A percentile compares a stretch with the other conserved stretches of the same genome.
Conservation (phyloP, 2,888 invertebrate genomes). For the Eubasilissa splendida region DNA sequence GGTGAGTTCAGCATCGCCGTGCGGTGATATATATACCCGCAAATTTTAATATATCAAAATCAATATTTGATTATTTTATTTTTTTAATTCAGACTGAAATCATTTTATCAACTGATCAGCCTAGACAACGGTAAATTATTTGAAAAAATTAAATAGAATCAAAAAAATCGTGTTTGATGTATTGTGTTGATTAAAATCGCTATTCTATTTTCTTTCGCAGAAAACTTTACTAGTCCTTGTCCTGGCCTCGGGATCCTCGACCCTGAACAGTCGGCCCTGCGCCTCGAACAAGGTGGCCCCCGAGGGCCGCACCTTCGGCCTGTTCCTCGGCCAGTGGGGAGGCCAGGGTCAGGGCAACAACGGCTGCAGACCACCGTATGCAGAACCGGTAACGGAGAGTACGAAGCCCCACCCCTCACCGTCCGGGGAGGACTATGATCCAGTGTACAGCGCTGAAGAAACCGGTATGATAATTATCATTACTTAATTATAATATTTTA, state of each 20-base stretch:
- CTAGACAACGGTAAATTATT: no score
- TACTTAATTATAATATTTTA: no score
- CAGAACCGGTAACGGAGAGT: background rate
- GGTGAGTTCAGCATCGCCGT: no score
- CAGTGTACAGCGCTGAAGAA: constrained; percentile 51
- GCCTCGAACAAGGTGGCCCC: constrained; percentile 49
- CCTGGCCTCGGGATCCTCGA: no score
- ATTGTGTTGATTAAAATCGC: background rate
- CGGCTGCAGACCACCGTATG: constrained; percentile 20
- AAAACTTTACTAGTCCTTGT: no score
- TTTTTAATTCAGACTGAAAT: no score
- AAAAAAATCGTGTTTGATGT: no score
- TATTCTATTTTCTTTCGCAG: no score
- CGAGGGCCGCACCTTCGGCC: constrained; percentile 48
- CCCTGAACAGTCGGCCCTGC: constrained; percentile 34
- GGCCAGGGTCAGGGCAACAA: background rate
- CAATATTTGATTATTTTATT: no score
- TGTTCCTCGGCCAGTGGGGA: constrained; percentile 43
- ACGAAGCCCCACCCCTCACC: background rate
- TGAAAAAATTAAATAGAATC: background rate
- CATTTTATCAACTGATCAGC: no score
- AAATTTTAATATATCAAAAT: no score
- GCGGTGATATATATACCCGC: no score
- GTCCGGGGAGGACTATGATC: constrained; percentile 45
- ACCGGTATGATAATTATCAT: constrained; percentile 32